Conservation (phyloP, 1,140 invertebrate genomes). For the Habropoda laboriosa region DNA sequence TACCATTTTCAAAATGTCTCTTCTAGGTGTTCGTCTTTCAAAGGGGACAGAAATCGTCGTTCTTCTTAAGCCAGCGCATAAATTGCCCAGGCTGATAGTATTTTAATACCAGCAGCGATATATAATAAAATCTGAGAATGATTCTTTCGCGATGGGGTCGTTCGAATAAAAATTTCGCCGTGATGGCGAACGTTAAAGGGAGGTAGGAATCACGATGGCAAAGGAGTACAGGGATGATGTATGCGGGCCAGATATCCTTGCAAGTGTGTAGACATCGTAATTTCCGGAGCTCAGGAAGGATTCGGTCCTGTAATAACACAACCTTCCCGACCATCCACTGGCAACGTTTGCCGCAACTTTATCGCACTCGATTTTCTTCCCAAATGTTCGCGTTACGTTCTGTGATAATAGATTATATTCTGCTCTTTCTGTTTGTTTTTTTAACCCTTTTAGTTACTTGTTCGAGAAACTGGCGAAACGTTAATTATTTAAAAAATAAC, state of each 20-base stretch:
- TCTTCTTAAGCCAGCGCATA: neutral
- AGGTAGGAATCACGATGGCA: neutral
- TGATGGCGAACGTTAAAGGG: neutral
- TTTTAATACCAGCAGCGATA: slow-evolving; percentile 9
- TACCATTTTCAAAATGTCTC: neutral
- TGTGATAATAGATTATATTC: neutral
- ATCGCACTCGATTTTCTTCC: neutral
- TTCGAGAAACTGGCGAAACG: too few species aligned
- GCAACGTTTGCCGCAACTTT: neutral
- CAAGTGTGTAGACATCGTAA: slow-evolving; percentile 32
- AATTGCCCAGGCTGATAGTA: neutral
- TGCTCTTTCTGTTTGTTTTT: too few species aligned
- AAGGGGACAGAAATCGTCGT: neutral
- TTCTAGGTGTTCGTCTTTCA: too few species aligned
- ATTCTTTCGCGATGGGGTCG: neutral
- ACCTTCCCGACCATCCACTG: neutral
- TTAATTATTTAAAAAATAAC: too few species aligned
- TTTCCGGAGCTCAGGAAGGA: slow-evolving; percentile 37
- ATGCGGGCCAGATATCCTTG: slow-evolving; percentile 14
- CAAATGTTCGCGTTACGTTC: neutral
- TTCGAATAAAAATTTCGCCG: slow-evolving; percentile 9
- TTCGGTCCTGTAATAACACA: slow-evolving; percentile 27
- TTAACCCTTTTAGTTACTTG: too few species aligned
- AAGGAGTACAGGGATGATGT: slow-evolving; percentile 11
- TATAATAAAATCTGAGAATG: neutral